Conservation (phyloP, 2,888 invertebrate genomes). For the Athripsodes cinereus region DNA sequence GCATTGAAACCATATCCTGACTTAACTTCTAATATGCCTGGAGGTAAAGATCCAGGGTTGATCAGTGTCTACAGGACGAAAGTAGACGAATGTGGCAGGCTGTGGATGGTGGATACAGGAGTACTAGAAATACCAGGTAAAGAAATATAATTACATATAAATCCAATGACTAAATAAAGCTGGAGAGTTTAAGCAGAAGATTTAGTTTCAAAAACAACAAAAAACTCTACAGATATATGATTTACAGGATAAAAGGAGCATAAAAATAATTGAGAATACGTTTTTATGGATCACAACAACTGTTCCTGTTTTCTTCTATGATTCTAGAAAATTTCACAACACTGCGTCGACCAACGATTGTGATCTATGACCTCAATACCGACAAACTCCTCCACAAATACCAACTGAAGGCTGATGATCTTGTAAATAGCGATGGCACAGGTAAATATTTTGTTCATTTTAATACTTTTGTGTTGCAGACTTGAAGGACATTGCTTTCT, state of each 20-base stretch:
- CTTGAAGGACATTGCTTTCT: no score
- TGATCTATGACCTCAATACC: slow-evolving; percentile 60
- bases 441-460: slow-evolving; percentile 31
- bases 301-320: no score
- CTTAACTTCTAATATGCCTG: slow-evolving; percentile 28
- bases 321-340: background rate
- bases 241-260: no score
- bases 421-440: slow-evolving; percentile 39
- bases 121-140: slow-evolving; percentile 59
- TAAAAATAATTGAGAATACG: no score
- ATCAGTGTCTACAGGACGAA: slow-evolving; percentile 67
- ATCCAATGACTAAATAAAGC: no score
- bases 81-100: slow-evolving; percentile 63
- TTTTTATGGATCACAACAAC: no score
- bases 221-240: no score
- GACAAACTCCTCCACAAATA: slow-evolving; percentile 55
- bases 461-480: no score
- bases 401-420: slow-evolving; percentile 43
- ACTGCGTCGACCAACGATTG: slow-evolving; percentile 26
- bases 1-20: slow-evolving; percentile 39
- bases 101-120: slow-evolving; percentile 79
- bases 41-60: slow-evolving; percentile 32
- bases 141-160: no score
- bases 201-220: no score
- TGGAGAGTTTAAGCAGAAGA: no score